Base-by-base conservation (phyloP, 1,140 invertebrate species). In the Oncopodura yosiiana region DNA sequence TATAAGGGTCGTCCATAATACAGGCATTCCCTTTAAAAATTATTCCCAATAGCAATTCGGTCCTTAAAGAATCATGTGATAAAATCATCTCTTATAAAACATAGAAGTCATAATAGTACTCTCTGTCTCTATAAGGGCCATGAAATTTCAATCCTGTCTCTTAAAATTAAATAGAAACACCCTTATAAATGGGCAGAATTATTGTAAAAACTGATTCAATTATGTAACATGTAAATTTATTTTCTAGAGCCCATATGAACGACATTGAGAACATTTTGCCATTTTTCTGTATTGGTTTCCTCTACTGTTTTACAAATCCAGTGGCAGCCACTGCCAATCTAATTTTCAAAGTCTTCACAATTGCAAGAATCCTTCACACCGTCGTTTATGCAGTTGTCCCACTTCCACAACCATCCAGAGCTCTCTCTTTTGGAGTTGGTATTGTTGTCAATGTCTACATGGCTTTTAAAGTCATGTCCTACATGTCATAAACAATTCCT, bases 181-280 rank as follows among this genome's bases (percentile, higher is more conserved):
- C 8, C 30, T 34, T 34, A 34, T 9, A 34, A 34, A 9, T 34
- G 14, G 14, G 8, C 8, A 9, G 6, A 49, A 38, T n/a, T 12
- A 11, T 6, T 49, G 8, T 29, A 37, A 6, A n/a, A 45, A 41
- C 21, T 53, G 46, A 26, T 18, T 19, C n/a, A 53, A n/a, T 18
- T 39, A 27, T 24, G 11, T 9, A 46, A 32, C 57, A 32, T 34
- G 49, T 16, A 26, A 42, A 49, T 51, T 51, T 73, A 23, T 51
- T 14, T 70, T 69, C 3, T 62, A 81, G 81, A 60, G 78, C 79
- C 14, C 82, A 84, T 65, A 68, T 74, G 46, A 84, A 84, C 63
- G 82, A 84, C 64, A 58, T 84, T 45, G 82, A 84, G 66, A 84
- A 83, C 60, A 74, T 83, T 52, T 65, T 79, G 9, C 72, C 78